Percentiles rank a stretch among this genome's conserved stretches.
phyloP scores from a whole-genome alignment of 2,113 vertebrate genomes.

The Hippocampus mohnikei region DNA sequence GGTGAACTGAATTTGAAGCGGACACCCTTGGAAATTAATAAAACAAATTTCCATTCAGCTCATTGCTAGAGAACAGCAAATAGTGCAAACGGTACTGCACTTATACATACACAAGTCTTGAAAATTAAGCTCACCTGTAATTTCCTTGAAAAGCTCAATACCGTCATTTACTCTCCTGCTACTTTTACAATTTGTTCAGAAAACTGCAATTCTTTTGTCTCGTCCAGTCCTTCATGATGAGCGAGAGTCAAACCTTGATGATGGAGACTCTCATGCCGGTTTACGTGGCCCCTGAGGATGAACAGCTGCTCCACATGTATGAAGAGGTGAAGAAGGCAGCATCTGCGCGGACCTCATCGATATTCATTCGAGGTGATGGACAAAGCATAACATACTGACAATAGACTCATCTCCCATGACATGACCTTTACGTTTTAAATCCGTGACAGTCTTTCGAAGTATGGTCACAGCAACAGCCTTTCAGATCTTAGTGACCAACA shows the following conservation, averaged over 20 bases:
- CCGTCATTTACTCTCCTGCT: not conserved
- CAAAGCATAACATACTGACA: not conserved
- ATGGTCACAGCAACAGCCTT: conserved; percentile 75
- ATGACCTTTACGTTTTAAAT: not conserved
- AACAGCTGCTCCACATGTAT: conserved; percentile 76
- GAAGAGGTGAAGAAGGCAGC: conserved; percentile 71
- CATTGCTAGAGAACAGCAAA: too few species aligned
- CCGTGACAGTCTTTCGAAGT: conserved; percentile 69
- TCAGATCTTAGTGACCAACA: conserved; percentile 75
- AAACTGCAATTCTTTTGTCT: not conserved
- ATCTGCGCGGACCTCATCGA: conserved; percentile 60
- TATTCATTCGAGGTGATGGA: conserved; percentile 68
- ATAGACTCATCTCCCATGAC: not conserved
- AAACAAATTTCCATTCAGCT: too few species aligned
- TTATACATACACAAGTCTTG: too few species aligned
- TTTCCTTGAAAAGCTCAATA: not conserved
- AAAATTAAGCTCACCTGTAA: not conserved
- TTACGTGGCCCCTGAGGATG: conserved; percentile 72
- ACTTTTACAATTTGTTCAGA: not conserved
- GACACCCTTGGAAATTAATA: too few species aligned
- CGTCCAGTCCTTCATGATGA: conserved; percentile 70
- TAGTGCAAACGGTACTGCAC: too few species aligned
- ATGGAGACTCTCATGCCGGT: conserved; percentile 69
- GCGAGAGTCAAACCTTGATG: conserved; percentile 61
- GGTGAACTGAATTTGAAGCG: not conserved